Base-by-base conservation (phyloP, 2,888 invertebrate genomes). In the Athripsodes cinereus region DNA sequence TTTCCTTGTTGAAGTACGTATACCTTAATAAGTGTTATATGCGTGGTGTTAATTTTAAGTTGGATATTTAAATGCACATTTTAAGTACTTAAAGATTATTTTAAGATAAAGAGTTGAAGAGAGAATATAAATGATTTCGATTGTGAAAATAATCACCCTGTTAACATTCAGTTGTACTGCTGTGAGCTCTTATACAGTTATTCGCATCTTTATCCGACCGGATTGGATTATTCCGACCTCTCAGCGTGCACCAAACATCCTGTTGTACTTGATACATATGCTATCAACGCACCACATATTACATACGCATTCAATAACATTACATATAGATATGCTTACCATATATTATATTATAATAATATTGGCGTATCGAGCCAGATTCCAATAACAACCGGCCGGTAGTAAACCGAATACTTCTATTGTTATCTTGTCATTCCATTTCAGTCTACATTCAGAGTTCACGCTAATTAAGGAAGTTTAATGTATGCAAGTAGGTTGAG, bases 161-260 rank as follows among this genome's bases (percentile, higher is more conserved):
- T 40, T 31, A 16, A 2, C 8, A 16, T 40, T 8, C 16, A 26
- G 26, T 16, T 2, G 11, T 31, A 31, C 11, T 3, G 40, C 40
- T 16, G 40, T 40, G 40, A n/a, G 40, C 10, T 40, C 40, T 40
- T 40, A 16, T n/a, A 40, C 40, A 40, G 40, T 40, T 40, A 40
- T 40, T 40, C 40, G 40, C 40, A 40, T 40, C 40, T 40, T 40
- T 40, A 40, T 40, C 40, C 40, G 40, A 40, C 13, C 40, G 40
- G 40, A 40, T 40, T 40, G 40, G 40, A 40, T 40, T 40, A 40
- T 16, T n/a, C 40, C 40, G 13, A 40, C 40, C 2, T 40, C 40
- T n/a, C 40, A 40, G 40, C 40, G 40, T 40, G 40, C 40, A 40
- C 8, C 40, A 40, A 8, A 40, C 40, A 40, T 40, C 40, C 40